phyloP scores from a whole-genome alignment of 2,113 vertebrate genomes.

The Cynocephalus volans region DNA sequence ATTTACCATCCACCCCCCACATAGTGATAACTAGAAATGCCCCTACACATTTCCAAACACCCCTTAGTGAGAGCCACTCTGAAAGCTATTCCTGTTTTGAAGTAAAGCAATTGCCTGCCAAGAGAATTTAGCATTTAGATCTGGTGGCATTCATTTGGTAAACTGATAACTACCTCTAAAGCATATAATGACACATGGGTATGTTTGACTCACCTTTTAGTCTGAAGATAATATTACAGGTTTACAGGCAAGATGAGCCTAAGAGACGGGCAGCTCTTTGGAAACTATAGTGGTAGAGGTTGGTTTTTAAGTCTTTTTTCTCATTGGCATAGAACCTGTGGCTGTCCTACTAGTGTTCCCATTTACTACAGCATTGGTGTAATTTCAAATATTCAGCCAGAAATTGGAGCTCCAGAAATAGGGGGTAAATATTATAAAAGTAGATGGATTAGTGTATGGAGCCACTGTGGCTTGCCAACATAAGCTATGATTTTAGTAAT shows the following conservation, averaged over 20 bases:
- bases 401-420: constrained; percentile 60
- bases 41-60: neutral
- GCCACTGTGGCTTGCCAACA: constrained; percentile 74
- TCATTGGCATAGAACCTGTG: neutral
- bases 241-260: neutral
- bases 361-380: neutral
- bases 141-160: constrained; percentile 7
- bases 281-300: neutral
- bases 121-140: neutral
- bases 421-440: constrained; percentile 42
- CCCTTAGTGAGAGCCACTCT: neutral
- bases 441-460: constrained; percentile 71
- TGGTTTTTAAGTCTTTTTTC: neutral
- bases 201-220: constrained; percentile 5
- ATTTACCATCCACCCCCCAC: neutral
- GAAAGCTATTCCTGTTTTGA: neutral
- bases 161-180: constrained; percentile 29
- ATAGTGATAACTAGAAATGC: neutral
- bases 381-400: constrained; percentile 36
- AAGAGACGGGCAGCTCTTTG: neutral
- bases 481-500: constrained; percentile 79
- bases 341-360: neutral
- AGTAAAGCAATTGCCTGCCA: constrained; percentile 32
- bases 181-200: neutral
- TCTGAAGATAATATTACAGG: constrained; percentile 13